A percentile compares a stretch with the other conserved stretches of the same genome.
phyloP scores from a whole-genome alignment of 2,113 vertebrate genomes.

The Mirza zaza region DNA sequence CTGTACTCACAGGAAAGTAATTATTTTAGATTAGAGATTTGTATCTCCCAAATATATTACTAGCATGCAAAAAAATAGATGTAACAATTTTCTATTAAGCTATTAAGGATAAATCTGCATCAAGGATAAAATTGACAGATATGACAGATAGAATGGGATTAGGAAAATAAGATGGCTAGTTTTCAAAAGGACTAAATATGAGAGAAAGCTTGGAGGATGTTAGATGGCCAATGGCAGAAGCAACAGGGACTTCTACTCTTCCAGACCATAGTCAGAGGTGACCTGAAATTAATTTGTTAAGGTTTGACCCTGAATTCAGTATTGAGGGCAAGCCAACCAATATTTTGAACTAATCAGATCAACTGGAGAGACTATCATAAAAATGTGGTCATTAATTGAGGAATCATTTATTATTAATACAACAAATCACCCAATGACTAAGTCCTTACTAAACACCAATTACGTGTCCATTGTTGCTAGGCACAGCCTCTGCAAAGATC shows the following conservation, averaged over 20 bases:
- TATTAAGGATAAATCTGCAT: conserved; percentile 5
- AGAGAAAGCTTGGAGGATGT: neutral
- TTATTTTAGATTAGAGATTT: conserved; percentile 50
- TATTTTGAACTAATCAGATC: conserved; percentile 20
- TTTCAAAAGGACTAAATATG: conserved; percentile 30
- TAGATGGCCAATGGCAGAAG: neutral
- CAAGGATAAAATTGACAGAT: conserved; percentile 25
- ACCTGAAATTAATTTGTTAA: neutral
- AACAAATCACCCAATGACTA: neutral
- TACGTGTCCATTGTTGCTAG: neutral
- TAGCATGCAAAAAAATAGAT: conserved; percentile 20
- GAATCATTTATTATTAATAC: neutral
- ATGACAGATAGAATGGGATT: neutral
- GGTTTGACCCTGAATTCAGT: neutral
- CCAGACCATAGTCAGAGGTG: neutral
- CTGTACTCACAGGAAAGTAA: neutral
- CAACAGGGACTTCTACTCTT: neutral
- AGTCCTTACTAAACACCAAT: neutral
- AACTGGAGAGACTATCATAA: neutral
- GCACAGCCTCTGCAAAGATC: neutral
- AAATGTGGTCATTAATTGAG: neutral
- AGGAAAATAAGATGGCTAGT: conserved; percentile 20
- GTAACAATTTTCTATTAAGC: conserved; percentile 35
- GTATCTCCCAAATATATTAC: conserved; percentile 36
- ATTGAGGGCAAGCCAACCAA: neutral